These are phyloP conservation scores for Chromoteleia sp. DNA, from an alignment of 2,888 invertebrate species.

Conservation along the genomic window DNA sequence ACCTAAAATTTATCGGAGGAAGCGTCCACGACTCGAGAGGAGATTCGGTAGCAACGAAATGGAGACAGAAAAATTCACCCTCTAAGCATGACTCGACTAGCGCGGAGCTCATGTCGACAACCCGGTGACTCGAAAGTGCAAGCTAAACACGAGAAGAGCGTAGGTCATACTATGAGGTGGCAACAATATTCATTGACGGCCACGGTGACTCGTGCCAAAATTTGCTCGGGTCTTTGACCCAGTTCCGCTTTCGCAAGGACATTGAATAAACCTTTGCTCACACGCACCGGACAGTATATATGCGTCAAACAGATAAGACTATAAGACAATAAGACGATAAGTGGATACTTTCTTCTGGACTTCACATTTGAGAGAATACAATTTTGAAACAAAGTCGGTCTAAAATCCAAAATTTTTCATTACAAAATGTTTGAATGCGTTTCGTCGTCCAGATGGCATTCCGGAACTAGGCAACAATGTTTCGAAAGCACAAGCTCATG, in stretches of 20 bases:
- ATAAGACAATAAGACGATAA: no score
- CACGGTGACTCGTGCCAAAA: conserved; percentile 79
- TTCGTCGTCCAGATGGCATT: conserved; percentile 64
- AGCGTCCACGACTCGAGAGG: conserved; percentile 11
- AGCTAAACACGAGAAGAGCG: conserved; percentile 78
- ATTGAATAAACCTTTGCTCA: neutral
- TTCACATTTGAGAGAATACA: no score
- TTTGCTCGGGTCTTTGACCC: conserved; percentile 77
- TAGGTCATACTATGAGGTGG: conserved; percentile 83
- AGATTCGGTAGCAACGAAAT: conserved; percentile 56
- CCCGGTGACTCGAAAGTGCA: conserved; percentile 80
- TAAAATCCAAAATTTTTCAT: neutral
- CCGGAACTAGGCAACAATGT: conserved; percentile 73
- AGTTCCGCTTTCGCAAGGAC: conserved; percentile 65
- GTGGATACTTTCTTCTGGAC: no score
- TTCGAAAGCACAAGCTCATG: conserved; percentile 82
- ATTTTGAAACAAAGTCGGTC: neutral
- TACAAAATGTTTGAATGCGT: neutral
- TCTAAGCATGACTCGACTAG: conserved; percentile 80
- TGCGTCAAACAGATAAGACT: no score
- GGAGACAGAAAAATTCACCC: conserved; percentile 76
- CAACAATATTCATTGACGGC: conserved; percentile 81
- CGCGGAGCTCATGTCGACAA: conserved; percentile 73
- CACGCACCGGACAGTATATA: no score
- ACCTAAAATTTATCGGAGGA: conserved; percentile 38